phyloP scores from a whole-genome alignment of 2,797 vertebrate species.

The Hippoglossus hippoglossus region DNA sequence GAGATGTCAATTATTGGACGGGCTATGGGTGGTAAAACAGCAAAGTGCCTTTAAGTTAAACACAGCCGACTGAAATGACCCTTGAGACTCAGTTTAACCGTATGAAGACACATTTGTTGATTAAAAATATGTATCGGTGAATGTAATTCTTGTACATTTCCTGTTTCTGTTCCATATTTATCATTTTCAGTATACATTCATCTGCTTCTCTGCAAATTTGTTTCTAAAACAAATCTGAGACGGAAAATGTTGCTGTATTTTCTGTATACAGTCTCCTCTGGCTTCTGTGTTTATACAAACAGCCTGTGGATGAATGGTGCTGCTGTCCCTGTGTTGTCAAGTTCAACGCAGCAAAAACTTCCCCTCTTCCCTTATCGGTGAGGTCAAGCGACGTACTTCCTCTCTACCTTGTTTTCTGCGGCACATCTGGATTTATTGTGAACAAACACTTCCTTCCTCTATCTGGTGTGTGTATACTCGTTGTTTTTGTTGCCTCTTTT shows the following conservation, averaged over 20 bases:
- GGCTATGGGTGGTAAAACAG: constrained; percentile 48
- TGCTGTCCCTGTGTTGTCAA: constrained; percentile 24
- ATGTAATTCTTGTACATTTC: constrained; percentile 7
- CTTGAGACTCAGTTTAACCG: background rate
- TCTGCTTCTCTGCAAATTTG: constrained; percentile 5
- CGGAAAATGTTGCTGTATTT: constrained; percentile 12
- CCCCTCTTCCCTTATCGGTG: constrained; percentile 51
- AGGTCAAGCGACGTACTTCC: constrained; percentile 64
- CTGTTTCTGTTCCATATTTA: constrained; percentile 13
- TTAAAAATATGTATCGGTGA: background rate
- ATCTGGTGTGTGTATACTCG: background rate
- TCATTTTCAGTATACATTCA: constrained; percentile 5
- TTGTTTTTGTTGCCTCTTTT: background rate
- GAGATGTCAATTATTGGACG: constrained; percentile 52
- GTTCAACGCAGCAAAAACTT: constrained; percentile 40
- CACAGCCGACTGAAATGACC: background rate
- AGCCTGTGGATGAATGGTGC: constrained; percentile 26
- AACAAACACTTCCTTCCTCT: constrained; percentile 62
- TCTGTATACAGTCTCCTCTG: constrained; percentile 4
- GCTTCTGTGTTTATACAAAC: constrained; percentile 39
- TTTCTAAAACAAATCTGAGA: constrained; percentile 8
- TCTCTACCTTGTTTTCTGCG: constrained; percentile 55
- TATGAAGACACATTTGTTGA: background rate
- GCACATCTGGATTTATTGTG: constrained; percentile 68
- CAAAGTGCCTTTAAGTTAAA: constrained; percentile 54